Evolutionary conservation across 2,797 vertebrate species (phyloP).

Genomic region (Karalla daura): DNA sequence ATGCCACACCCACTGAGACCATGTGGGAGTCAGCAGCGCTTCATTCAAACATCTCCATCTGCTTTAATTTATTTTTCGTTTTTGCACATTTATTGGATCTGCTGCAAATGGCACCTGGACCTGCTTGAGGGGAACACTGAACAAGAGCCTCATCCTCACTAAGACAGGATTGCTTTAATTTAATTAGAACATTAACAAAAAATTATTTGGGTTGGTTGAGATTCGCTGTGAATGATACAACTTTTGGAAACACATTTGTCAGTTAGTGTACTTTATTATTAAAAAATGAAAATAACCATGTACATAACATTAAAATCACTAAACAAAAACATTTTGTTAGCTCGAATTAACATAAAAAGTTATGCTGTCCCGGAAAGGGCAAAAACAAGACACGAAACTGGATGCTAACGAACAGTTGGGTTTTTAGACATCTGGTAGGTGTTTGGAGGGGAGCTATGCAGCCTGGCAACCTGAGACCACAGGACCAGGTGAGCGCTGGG

Average conservation of each 20-base stretch:
- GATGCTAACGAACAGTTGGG: too few species aligned
- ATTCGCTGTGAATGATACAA: slow-evolving; percentile 78
- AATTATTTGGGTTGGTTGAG: neutral
- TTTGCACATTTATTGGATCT: too few species aligned
- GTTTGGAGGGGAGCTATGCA: slow-evolving; percentile 55
- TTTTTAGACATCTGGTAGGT: too few species aligned
- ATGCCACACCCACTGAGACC: too few species aligned
- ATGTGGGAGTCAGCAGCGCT: too few species aligned
- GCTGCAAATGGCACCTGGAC: too few species aligned
- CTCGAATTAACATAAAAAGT: neutral
- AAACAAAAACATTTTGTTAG: slow-evolving; percentile 32
- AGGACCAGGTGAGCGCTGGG: too few species aligned
- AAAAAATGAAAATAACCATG: slow-evolving; percentile 52
- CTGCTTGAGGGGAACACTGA: too few species aligned
- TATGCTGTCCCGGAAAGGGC: neutral
- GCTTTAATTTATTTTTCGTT: too few species aligned
- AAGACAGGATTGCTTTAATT: too few species aligned
- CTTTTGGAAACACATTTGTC: slow-evolving; percentile 80
- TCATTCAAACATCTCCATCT: too few species aligned
- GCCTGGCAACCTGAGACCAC: slow-evolving; percentile 72
- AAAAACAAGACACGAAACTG: neutral
- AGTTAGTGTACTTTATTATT: slow-evolving; percentile 83
- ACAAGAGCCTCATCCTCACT: too few species aligned
- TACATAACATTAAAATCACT: slow-evolving; percentile 65
- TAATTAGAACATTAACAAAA: neutral